phyloP scores from a whole-genome alignment of 1,140 invertebrate genomes.

The Wiebesia pumilae region DNA sequence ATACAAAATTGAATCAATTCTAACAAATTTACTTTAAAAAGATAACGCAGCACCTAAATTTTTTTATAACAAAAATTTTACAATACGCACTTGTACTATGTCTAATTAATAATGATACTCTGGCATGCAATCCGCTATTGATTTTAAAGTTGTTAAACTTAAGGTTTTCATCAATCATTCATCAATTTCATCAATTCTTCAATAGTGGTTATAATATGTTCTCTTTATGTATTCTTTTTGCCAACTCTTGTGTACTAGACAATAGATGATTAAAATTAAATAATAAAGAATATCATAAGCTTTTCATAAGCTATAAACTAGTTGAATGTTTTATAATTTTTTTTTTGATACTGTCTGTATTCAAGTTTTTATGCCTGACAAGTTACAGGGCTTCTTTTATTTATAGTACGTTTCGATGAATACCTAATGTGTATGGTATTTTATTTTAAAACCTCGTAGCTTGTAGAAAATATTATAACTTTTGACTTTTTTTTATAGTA shows the following conservation, averaged over 20 bases:
- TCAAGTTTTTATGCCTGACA: neutral
- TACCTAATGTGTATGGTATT: neutral
- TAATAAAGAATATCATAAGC: neutral
- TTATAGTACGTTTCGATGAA: neutral
- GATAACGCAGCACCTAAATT: conserved; percentile 42
- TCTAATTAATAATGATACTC: conserved; percentile 48
- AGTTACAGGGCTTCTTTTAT: neutral
- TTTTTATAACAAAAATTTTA: conserved; percentile 47
- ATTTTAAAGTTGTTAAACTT: conserved; percentile 26
- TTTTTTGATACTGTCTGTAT: neutral
- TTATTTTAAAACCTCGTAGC: neutral
- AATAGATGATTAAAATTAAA: neutral
- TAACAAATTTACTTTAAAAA: conserved; percentile 41
- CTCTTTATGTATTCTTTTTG: neutral
- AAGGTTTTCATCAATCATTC: neutral
- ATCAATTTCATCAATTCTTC: too few species aligned
- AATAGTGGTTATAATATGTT: conserved; percentile 17
- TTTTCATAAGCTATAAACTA: neutral
- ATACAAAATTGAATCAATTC: conserved; percentile 17
- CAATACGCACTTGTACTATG: neutral
- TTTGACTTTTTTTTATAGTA: neutral
- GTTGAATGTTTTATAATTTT: neutral
- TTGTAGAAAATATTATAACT: neutral
- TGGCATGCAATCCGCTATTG: conserved; percentile 54
- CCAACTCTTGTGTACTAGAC: neutral